phyloP scores from a whole-genome alignment of 2,113 vertebrate genomes.

The Cichladusa arquata region DNA sequence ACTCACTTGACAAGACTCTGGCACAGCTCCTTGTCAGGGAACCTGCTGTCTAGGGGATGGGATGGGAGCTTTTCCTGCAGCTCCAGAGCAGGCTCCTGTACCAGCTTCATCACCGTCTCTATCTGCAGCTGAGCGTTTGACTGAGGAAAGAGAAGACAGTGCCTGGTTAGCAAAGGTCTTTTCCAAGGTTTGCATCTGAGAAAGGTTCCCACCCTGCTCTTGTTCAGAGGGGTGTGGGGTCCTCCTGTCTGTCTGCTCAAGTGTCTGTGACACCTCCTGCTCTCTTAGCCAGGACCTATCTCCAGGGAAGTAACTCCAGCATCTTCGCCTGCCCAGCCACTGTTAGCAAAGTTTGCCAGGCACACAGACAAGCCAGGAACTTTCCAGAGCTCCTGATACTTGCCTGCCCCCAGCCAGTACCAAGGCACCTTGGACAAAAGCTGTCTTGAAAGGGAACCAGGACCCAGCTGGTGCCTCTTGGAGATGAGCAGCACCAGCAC shows the following conservation, averaged over 20 bases:
- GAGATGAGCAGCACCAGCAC: neutral
- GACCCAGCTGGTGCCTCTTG: neutral
- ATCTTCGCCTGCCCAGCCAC: neutral
- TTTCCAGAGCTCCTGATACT: neutral
- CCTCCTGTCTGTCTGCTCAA: neutral
- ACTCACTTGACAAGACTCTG: conserved; percentile 73
- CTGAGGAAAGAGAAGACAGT: conserved; percentile 42
- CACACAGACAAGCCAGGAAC: neutral
- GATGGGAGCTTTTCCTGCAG: neutral
- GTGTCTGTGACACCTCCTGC: neutral
- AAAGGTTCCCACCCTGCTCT: neutral
- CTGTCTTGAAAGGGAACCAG: neutral
- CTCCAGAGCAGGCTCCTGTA: conserved; percentile 60
- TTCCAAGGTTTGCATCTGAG: too few relatives aligned
- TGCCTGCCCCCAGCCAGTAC: neutral
- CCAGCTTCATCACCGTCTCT: conserved; percentile 75
- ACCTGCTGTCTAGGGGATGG: rapidly evolving
- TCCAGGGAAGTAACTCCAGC: neutral
- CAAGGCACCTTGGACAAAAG: neutral
- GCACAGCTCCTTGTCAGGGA: neutral
- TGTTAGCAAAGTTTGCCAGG: neutral
- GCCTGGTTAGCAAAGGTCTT: neutral
- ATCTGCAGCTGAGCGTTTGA: conserved; percentile 71
- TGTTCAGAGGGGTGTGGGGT: neutral
- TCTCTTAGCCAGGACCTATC: neutral